These are phyloP conservation scores for Aphelocoma californica DNA, from an alignment of 2,797 vertebrate genomes.

Conservation along the genomic window DNA sequence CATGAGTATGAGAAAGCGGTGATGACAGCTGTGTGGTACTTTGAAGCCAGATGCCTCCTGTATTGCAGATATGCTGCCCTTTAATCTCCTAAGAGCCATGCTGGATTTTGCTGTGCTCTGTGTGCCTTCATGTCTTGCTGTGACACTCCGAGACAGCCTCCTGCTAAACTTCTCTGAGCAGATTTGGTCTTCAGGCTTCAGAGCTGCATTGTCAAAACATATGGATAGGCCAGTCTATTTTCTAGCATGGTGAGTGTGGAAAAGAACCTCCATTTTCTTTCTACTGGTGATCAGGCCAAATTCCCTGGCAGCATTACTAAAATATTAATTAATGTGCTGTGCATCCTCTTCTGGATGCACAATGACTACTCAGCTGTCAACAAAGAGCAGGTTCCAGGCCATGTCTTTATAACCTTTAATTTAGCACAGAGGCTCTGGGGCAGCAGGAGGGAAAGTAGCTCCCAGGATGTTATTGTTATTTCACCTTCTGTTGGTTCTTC, in stretches of 20 bases:
- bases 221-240: not conserved
- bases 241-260: rapidly evolving
- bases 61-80: not conserved
- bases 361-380: rapidly evolving
- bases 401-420: not conserved
- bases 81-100: not conserved
- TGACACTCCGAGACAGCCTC: not conserved
- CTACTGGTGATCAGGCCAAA: not conserved
- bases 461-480: not conserved
- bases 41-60: slow-evolving; percentile 10
- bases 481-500: not conserved
- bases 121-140: not conserved
- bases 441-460: not conserved
- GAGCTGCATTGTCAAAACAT: not conserved
- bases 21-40: slow-evolving; percentile 23
- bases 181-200: not conserved
- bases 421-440: not conserved
- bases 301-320: not conserved
- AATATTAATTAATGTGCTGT: not conserved
- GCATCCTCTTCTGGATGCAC: not conserved
- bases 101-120: not conserved
- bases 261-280: not conserved
- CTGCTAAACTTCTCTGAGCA: not conserved
- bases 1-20: not conserved
- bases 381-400: not conserved